Evolutionary conservation across 2,797 vertebrate species (phyloP), one percentile per base, ranked within the genome.

Genomic region (Enteromius viviparus): DNA sequence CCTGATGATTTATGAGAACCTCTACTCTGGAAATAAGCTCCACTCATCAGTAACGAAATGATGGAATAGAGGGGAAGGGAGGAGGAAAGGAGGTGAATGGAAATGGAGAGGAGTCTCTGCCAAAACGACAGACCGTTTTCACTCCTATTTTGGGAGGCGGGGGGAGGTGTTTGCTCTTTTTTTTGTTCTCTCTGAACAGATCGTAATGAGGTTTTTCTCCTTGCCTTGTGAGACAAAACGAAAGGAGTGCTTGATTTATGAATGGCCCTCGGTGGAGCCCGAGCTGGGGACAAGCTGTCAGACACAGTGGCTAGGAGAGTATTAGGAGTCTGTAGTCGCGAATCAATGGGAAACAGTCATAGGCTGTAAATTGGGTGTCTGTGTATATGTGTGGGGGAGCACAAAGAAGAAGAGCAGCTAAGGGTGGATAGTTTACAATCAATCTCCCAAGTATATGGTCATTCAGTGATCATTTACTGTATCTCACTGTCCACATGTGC

Each of bases 201-300:
- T 90, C 88, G 89, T 94, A 94, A 94, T 93, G 93, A 93, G 93
- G 87, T 93, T 93, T 94, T 93, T 94, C 93, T 93, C 92, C 92
- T 94, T 94, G 92, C 91, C 91, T 90, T 92, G 91, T 90, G 89
- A 93, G 92, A 93, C 91, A 92, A 92, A 93, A 91, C 90, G 91
- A 89, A 90, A 91, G 89, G 89, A 84, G 87, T 89, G 86, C 87
- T 89, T 95, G 93, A 94, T 95, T 94, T 94, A 95, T 95, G 92
- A 89, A 90, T 91, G 89, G 88, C 79, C 86, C 75, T 55, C 49
- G 76, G 82, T 91, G 90, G 88, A 91, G 89, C 88, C 91, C 86
- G 91, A 88, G 91, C 91, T 92, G 89, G 84, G 65, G 60, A 42
- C 80, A 51, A 26, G 29, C 58, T 65, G 80, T 79, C 49, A 17